Evolutionary conservation across 2,113 vertebrate genomes (phyloP), one percentile per base, ranked within the genome.

Genomic region (Sciurus niger): DNA sequence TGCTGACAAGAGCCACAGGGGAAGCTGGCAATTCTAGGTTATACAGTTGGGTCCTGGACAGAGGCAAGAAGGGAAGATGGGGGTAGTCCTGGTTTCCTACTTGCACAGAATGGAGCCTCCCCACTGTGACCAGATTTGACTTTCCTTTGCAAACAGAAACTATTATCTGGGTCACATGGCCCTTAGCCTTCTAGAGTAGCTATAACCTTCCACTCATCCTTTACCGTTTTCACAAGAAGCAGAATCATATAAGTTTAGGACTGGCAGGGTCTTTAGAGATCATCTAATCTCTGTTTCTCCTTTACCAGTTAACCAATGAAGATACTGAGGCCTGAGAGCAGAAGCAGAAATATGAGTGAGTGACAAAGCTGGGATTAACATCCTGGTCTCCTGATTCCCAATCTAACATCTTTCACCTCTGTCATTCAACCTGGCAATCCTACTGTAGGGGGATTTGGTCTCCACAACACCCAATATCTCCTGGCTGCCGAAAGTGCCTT

Each of bases 61-160:
- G 78, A 55, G 17, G 1, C 18, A 20, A 30, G 55, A 55, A 46
- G 90, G 85, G 77, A 74, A 43, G 68, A 28, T 6, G 18, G 51
- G n/a, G 7, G 55, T 70, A 65, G 16, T n/a, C 51, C 67, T 86
- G 46, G 32, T 6, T 51, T 68, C n/a, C 70, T 76, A 28, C 30
- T 32, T 12, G 16, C 18, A 51, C 10, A 86, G 65, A 84, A 74
- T 0, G 0, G 78, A 96, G 40, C 5, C 0, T 73, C 55, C 68
- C 60, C 25, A 18, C 17, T 34, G 32, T 60, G 91, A 76, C 58
- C 3, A 63, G 79, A 58, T 74, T 40, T 83, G 86, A 80, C 16
- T 65, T 16, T 43, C 68, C 48, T 94, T 90, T 90, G 92, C 46
- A 92, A 86, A 88, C 25, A 83, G 51, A 92, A 73, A 82, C 72